Conservation (phyloP, 2,113 vertebrate species). For the Lophius piscatorius region DNA sequence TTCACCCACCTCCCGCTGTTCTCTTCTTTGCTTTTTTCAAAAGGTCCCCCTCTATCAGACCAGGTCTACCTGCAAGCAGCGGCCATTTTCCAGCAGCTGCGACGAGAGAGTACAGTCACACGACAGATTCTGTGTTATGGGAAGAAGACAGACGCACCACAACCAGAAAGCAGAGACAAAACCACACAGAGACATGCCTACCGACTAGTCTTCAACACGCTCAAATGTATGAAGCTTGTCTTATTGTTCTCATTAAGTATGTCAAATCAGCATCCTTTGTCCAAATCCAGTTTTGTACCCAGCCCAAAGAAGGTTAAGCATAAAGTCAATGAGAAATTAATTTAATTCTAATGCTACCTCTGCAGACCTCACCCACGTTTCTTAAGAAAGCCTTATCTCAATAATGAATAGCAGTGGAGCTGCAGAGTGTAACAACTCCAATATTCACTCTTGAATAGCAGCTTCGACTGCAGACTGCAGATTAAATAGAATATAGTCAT, state of each 20-base stretch:
- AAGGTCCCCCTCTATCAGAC: conserved; percentile 72
- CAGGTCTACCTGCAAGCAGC: conserved; percentile 83
- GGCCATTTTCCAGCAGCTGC: conserved; percentile 84
- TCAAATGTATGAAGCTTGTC: conserved; percentile 84
- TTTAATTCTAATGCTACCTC: conserved; percentile 38
- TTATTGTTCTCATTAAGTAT: neutral
- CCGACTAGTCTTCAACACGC: conserved; percentile 85
- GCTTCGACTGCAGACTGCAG: conserved; percentile 56
- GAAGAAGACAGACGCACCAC: conserved; percentile 36
- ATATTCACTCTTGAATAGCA: conserved; percentile 49
- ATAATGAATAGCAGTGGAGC: conserved; percentile 55
- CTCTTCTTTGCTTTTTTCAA: neutral
- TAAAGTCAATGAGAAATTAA: conserved; percentile 43
- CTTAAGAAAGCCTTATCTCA: conserved; percentile 44
- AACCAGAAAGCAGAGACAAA: conserved; percentile 66
- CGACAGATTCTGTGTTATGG: conserved; percentile 76
- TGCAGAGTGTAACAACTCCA: conserved; percentile 50
- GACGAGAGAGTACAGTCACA: conserved; percentile 68
- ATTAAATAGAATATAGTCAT: conserved; percentile 58
- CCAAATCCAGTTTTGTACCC: neutral
- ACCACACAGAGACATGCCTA: conserved; percentile 72
- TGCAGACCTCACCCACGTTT: conserved; percentile 9
- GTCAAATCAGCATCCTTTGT: neutral
- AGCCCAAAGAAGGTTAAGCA: conserved; percentile 21
- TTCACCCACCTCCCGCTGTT: neutral